These are phyloP conservation scores for Poeciliopsis retropinna DNA, from an alignment of 2,113 vertebrate species.

Conservation along the genomic window DNA sequence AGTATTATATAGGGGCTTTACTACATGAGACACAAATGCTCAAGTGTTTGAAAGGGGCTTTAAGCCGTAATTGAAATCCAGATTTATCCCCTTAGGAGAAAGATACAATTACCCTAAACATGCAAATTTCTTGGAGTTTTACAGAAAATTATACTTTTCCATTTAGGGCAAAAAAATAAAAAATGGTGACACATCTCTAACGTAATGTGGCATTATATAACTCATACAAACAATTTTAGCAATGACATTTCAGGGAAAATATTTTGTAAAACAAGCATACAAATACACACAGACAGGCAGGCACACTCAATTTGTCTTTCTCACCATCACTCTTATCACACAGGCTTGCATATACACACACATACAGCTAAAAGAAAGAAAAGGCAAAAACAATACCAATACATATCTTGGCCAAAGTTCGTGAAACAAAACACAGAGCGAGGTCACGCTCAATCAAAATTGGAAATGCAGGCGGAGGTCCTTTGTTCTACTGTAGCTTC, in stretches of 20 bases:
- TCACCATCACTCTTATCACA: constrained; percentile 23
- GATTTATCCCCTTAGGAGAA: constrained; percentile 25
- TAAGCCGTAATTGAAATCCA: constrained; percentile 29
- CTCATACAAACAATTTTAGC: constrained; percentile 53
- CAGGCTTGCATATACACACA: constrained; percentile 42
- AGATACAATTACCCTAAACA: constrained; percentile 40
- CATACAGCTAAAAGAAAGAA: constrained; percentile 53
- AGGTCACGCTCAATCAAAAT: constrained; percentile 70
- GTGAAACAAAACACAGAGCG: constrained; percentile 58
- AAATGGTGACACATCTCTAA: constrained; percentile 22
- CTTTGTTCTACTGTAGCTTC: constrained; percentile 79
- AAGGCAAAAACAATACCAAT: constrained; percentile 54
- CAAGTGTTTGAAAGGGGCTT: constrained; percentile 39
- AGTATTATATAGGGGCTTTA: constrained; percentile 40
- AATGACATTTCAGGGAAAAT: constrained; percentile 59
- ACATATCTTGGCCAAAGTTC: constrained; percentile 63
- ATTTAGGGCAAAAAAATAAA: constrained; percentile 13
- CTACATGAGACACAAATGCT: constrained; percentile 52
- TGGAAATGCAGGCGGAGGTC: constrained; percentile 75
- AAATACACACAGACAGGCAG: constrained; percentile 50
- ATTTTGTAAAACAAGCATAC: constrained; percentile 62
- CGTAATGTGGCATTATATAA: constrained; percentile 42
- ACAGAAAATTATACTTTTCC: constrained; percentile 35
- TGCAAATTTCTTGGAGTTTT: constrained; percentile 19
- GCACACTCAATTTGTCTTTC: constrained; percentile 33